phyloP scores from a whole-genome alignment of 2,888 invertebrate genomes.

The Chironomus riparius region DNA sequence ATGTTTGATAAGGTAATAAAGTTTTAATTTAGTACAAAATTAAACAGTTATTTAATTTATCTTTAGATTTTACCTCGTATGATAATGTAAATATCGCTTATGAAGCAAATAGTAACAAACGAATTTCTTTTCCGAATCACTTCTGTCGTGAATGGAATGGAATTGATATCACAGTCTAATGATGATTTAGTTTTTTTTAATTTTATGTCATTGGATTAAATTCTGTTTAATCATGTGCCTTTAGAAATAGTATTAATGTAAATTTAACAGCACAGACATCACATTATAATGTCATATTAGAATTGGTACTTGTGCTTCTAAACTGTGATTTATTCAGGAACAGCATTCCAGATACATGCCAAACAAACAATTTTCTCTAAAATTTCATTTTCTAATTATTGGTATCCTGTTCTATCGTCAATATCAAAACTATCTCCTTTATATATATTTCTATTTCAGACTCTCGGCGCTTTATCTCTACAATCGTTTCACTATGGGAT shows the following conservation, averaged over 20 bases:
- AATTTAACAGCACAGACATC: background rate
- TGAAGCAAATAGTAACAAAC: slow-evolving; percentile 3
- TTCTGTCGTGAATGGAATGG: background rate
- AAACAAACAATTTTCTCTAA: background rate
- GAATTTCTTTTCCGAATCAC: background rate
- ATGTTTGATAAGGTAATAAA: too few species aligned
- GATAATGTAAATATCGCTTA: slow-evolving; percentile 2
- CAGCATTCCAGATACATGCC: background rate
- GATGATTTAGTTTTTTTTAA: slow-evolving; percentile 9
- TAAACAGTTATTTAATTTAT: background rate
- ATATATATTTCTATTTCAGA: too few species aligned
- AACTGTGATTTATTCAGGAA: background rate
- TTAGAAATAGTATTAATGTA: background rate
- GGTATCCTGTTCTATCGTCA: too few species aligned
- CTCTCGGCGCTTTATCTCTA: too few species aligned
- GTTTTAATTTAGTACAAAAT: too few species aligned
- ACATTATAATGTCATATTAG: too few species aligned
- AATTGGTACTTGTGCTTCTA: background rate
- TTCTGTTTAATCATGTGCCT: slow-evolving; percentile 7
- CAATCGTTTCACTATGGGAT: too few species aligned
- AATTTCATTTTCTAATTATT: too few species aligned
- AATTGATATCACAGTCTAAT: background rate
- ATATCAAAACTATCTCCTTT: too few species aligned
- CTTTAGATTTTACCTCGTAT: background rate
- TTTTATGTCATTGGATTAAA: background rate